Evolutionary conservation across 2,113 vertebrate genomes (phyloP).

Genomic region (Microcebus ravelobensis): DNA sequence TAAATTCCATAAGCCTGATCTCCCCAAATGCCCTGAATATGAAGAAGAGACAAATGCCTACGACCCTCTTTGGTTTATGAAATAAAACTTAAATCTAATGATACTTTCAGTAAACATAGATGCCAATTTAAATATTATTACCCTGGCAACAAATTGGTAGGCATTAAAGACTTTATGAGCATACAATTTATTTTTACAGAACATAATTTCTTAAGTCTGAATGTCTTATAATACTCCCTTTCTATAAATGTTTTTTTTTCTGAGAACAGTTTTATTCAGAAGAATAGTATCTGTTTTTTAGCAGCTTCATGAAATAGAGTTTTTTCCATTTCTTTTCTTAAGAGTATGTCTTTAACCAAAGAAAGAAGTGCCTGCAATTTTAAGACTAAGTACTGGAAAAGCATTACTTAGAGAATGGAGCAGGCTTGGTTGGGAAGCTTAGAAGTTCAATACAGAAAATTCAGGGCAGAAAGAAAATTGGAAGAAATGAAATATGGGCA

Average conservation of each 20-base stretch:
- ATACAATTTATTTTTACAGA: slow-evolving; percentile 37
- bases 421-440: neutral
- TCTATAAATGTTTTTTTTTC: neutral
- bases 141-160: neutral
- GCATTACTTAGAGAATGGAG: neutral
- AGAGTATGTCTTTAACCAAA: neutral
- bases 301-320: neutral
- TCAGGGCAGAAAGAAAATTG: neutral
- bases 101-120: neutral
- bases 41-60: neutral
- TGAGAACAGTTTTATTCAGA: slow-evolving; percentile 15
- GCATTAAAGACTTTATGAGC: neutral
- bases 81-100: neutral
- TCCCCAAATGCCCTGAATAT: neutral
- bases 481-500: neutral
- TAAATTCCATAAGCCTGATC: neutral
- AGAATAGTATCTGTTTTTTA: neutral
- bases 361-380: neutral
- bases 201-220: neutral
- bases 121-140: slow-evolving; percentile 40
- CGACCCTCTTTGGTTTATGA: neutral
- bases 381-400: neutral
- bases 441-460: neutral
- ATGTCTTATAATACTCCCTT: neutral
- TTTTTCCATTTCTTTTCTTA: neutral